Conservation (phyloP, 1,140 invertebrate species). For the Chironomus striatipennis region DNA sequence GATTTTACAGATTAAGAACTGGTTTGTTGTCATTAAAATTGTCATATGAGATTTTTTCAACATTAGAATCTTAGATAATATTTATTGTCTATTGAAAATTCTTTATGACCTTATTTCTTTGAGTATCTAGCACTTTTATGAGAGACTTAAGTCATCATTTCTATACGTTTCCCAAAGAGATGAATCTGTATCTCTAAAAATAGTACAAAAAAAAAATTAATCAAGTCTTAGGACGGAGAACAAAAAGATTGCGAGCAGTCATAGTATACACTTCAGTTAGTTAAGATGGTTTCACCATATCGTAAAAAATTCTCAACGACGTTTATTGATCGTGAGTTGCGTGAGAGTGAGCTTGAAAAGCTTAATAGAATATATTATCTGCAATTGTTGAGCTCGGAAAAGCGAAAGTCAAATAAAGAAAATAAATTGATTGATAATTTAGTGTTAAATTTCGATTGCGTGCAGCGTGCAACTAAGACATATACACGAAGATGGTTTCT, state of each 20-base stretch:
- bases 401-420: not conserved
- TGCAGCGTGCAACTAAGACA: not conserved
- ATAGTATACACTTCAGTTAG: not conserved
- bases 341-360: not conserved
- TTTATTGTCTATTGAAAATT: too few species aligned
- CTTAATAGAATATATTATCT: not conserved
- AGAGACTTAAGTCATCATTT: too few species aligned
- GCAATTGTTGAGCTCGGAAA: not conserved
- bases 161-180: too few species aligned
- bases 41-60: too few species aligned
- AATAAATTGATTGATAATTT: conserved; percentile 16
- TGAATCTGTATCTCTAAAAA: not conserved
- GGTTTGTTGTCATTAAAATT: too few species aligned
- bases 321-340: not conserved
- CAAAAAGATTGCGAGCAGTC: not conserved
- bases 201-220: not conserved
- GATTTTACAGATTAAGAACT: too few species aligned
- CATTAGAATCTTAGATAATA: too few species aligned
- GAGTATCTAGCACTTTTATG: too few species aligned
- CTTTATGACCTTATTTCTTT: too few species aligned
- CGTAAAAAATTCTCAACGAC: conserved; percentile 3
- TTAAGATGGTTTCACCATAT: conserved; percentile 3
- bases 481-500: conserved; percentile 16
- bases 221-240: not conserved
- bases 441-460: not conserved